These are phyloP conservation scores for Acanthiza pusilla DNA, from an alignment of 2,797 vertebrate species.

Conservation along the genomic window DNA sequence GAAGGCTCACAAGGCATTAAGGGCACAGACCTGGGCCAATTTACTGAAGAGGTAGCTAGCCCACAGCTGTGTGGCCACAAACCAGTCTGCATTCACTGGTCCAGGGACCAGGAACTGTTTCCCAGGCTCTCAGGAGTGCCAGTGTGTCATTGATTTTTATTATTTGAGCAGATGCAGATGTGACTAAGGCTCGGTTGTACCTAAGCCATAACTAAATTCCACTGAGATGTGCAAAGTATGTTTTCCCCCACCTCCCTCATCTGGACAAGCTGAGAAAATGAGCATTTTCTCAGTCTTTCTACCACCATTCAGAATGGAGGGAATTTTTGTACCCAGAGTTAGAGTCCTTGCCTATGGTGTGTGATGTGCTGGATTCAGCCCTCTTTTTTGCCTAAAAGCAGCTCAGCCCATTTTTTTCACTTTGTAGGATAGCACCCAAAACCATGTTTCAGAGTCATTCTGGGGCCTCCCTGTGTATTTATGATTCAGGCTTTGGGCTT, in stretches of 20 bases:
- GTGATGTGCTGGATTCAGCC: not conserved
- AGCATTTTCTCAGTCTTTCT: not conserved
- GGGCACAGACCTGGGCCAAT: not conserved
- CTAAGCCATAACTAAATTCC: not conserved
- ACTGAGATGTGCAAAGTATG: not conserved
- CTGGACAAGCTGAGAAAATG: not conserved
- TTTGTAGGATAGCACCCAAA: not conserved
- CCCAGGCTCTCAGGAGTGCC: not conserved
- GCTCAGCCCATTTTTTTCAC: not conserved
- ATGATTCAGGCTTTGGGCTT: not conserved
- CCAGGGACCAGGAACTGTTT: not conserved
- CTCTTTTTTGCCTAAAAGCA: not conserved
- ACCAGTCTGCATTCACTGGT: not conserved
- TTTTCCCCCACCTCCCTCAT: not conserved
- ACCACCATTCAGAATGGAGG: not conserved
- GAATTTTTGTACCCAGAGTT: not conserved
- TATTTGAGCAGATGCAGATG: not conserved
- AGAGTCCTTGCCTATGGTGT: not conserved
- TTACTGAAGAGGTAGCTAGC: not conserved
- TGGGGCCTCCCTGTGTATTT: not conserved
- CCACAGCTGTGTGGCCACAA: not conserved
- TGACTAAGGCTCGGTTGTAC: not conserved
- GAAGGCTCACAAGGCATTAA: not conserved
- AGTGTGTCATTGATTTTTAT: not conserved
- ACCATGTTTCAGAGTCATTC: not conserved